A percentile compares a stretch with the other conserved stretches of the same genome.
phyloP scores from a whole-genome alignment of 2,888 invertebrate species.

The Himalopsyche kuldschensis region DNA sequence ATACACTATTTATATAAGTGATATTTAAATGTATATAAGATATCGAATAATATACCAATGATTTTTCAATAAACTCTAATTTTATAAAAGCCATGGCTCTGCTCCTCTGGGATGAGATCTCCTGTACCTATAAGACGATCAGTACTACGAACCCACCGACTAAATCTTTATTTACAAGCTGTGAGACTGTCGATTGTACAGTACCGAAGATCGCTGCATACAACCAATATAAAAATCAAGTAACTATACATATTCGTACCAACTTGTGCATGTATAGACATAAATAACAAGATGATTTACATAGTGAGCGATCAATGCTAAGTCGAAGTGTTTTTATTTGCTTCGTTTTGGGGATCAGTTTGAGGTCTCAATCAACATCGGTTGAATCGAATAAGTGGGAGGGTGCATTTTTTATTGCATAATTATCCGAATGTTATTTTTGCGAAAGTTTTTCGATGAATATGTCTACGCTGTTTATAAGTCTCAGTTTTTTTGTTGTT shows the following conservation, averaged over 20 bases:
- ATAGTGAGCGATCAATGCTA: background rate
- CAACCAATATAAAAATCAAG: background rate
- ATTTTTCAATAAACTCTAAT: too few species aligned
- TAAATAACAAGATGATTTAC: slow-evolving; percentile 19
- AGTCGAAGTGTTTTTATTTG: background rate
- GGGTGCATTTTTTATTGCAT: background rate
- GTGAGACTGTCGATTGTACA: slow-evolving; percentile 13
- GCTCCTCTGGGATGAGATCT: background rate
- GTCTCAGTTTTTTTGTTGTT: too few species aligned
- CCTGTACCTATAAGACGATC: background rate
- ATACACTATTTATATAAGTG: too few species aligned
- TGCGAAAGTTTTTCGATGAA: background rate
- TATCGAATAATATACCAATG: too few species aligned
- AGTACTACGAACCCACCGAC: background rate
- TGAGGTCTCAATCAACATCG: background rate
- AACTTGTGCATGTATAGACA: background rate
- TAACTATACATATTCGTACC: too few species aligned
- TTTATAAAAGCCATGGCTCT: background rate
- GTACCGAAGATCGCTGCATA: background rate
- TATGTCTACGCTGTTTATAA: too few species aligned
- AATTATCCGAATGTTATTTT: background rate
- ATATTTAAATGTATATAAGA: too few species aligned
- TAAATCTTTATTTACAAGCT: slow-evolving; percentile 38
- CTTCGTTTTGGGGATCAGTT: background rate
- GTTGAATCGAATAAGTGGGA: background rate